Evolutionary conservation across 1,140 invertebrate genomes (phyloP).

Genomic region (Melipona quadrifasciata): DNA sequence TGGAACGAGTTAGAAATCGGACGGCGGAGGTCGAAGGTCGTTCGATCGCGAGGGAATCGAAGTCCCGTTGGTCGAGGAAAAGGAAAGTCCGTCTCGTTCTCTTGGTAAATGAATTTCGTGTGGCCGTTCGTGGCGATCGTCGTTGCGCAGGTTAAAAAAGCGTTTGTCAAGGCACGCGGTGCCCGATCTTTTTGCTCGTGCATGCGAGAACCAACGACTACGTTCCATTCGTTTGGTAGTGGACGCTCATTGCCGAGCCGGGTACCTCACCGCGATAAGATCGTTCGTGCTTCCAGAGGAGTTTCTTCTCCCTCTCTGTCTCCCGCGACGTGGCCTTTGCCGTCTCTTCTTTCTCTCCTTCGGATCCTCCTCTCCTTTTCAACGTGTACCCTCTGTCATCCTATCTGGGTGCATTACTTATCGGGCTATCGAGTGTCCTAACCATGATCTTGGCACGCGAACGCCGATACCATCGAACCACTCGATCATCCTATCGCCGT

Average conservation of each 20-base stretch:
- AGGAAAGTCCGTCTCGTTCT: background rate
- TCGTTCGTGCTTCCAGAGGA: slow-evolving; percentile 57
- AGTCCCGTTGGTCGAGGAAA: background rate
- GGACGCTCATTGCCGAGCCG: slow-evolving; percentile 61
- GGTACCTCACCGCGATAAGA: slow-evolving; percentile 67
- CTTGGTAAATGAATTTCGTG: slow-evolving; percentile 29
- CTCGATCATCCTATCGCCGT: slow-evolving; percentile 78
- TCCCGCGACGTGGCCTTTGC: background rate
- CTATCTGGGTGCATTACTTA: slow-evolving; percentile 76
- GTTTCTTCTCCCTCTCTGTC: slow-evolving; percentile 24
- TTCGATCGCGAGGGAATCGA: background rate
- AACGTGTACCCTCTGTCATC: slow-evolving; percentile 69
- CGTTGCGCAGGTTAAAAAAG: slow-evolving; percentile 1
- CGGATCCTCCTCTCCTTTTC: slow-evolving; percentile 13
- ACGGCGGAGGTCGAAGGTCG: background rate
- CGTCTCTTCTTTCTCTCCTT: background rate
- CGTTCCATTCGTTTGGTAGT: slow-evolving; percentile 60
- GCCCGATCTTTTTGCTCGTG: slow-evolving; percentile 26
- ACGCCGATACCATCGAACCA: slow-evolving; percentile 73
- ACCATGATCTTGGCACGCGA: slow-evolving; percentile 76
- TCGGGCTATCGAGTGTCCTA: slow-evolving; percentile 73
- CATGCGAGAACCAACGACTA: slow-evolving; percentile 32
- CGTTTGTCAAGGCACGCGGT: slow-evolving; percentile 28
- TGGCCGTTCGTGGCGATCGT: background rate
- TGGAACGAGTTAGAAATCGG: too few species aligned